These are phyloP conservation scores for Micromys minutus DNA, from an alignment of 2,113 vertebrate species.

Conservation along the genomic window DNA sequence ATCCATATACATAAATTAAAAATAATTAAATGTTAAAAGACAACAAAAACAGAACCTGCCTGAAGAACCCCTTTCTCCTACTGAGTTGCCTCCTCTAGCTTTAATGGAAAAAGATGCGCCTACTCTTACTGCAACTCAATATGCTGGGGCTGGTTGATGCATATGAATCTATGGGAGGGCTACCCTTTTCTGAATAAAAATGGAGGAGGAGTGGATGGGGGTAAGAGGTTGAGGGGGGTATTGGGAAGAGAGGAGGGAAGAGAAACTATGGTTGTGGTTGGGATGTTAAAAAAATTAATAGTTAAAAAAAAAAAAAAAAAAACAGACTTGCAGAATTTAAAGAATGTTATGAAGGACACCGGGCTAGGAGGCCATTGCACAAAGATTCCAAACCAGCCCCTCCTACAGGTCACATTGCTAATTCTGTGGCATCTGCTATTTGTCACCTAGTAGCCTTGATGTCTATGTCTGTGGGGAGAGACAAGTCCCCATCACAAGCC, in stretches of 20 bases:
- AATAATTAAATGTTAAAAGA: background rate
- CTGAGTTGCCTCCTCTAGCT: background rate
- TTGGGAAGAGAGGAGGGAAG: background rate
- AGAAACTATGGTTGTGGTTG: background rate
- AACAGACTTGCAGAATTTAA: background rate
- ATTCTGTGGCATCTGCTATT: too few relatives aligned
- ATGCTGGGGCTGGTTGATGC: background rate
- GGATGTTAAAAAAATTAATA: background rate
- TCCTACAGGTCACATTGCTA: too few relatives aligned
- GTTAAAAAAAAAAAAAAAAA: background rate
- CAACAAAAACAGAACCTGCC: background rate
- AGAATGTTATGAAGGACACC: background rate
- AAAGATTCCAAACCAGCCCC: background rate
- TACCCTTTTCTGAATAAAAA: background rate
- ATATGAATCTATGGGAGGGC: background rate
- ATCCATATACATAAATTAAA: background rate
- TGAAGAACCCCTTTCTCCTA: background rate
- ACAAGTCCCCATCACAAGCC: background rate
- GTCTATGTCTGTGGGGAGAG: background rate
- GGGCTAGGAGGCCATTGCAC: background rate
- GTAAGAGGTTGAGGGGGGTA: background rate
- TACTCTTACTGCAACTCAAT: background rate
- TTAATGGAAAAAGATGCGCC: background rate
- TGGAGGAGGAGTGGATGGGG: background rate
- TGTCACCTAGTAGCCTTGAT: fast-evolving